Percentiles rank a stretch among this genome's conserved stretches.
Evolutionary conservation across 2,113 vertebrate genomes (phyloP).

Genomic region (Corynorhinus townsendii): DNA sequence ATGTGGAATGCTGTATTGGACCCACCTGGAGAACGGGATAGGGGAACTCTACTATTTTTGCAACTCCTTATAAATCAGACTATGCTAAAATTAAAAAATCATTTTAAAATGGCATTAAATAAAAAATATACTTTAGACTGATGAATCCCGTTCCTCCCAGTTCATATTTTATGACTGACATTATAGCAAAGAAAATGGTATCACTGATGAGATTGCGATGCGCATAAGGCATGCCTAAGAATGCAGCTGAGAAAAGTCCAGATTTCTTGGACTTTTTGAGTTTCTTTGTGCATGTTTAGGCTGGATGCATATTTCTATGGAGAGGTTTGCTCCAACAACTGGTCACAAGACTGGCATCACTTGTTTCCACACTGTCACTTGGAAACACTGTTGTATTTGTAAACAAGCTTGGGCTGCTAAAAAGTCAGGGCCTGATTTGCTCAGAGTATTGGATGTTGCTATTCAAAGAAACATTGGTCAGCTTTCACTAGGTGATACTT

Average conservation of each 20-base stretch:
- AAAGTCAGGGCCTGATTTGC: neutral
- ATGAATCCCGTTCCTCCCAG: neutral
- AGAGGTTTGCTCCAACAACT: neutral
- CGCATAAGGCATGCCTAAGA: neutral
- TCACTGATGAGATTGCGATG: neutral
- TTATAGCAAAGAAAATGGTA: neutral
- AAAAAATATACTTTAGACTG: neutral
- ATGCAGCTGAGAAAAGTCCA: neutral
- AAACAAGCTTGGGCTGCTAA: neutral
- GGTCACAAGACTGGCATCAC: neutral
- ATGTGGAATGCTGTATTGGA: neutral
- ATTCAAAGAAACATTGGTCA: neutral
- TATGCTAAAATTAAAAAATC: neutral
- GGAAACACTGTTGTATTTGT: neutral
- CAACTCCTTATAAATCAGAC: neutral
- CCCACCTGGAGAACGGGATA: neutral
- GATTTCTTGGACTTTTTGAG: neutral
- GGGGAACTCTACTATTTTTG: neutral
- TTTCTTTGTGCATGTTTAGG: neutral
- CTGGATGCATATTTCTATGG: neutral
- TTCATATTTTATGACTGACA: neutral
- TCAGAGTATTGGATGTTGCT: neutral
- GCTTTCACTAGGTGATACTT: neutral
- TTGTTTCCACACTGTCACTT: neutral
- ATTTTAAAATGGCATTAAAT: neutral